Evolutionary conservation across 2,797 vertebrate genomes (phyloP), one percentile per base, ranked within the genome.

Genomic region (Bradypus variegatus): DNA sequence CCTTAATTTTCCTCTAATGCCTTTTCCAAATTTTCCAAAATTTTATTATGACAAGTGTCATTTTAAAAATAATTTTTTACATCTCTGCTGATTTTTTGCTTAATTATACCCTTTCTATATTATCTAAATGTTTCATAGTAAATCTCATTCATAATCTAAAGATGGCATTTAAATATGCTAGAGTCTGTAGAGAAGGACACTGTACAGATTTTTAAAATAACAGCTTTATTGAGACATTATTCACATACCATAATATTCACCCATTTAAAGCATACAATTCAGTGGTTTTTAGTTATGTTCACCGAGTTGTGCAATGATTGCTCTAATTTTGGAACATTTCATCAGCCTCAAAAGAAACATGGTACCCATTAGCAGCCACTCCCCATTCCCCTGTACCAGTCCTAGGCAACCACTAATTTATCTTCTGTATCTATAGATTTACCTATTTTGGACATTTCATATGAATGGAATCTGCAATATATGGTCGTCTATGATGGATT

Each of bases 1-100:
- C n/a, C n/a, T 70, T 27, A 5, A 33, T 14, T 72, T 12, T 79
- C 25, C n/a, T 60, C 53, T 50, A 11, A 60, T 6, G 23, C 4
- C 14, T 9, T 45, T 55, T 88, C 5, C 2, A 11, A 15, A 77
- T 55, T 87, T 77, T 85, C 75, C 50, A 65, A 64, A 81, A 50
- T 55, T 81, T 72, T 69, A 9, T 33, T 83, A 48, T 72, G 55
- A 27, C 23, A 23, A 11, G 1, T 72, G 15, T 86, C 67, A 72
- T 76, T 81, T 83, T 91, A 16, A 55, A 58, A 58, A 53, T 53
- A 55, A 55, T 45, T 31, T 25, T 67, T 89, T 86, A 41, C 31
- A n/a, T 65, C n/a, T 89, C 36, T 76, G 48, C 19, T 82, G 31
- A 76, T 67, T 85, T 91, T 76, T 90, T 87, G 89, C 27, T 87